These are phyloP conservation scores for Drosophila santomea DNA, from an alignment of 1,140 invertebrate species.

Conservation along the genomic window DNA sequence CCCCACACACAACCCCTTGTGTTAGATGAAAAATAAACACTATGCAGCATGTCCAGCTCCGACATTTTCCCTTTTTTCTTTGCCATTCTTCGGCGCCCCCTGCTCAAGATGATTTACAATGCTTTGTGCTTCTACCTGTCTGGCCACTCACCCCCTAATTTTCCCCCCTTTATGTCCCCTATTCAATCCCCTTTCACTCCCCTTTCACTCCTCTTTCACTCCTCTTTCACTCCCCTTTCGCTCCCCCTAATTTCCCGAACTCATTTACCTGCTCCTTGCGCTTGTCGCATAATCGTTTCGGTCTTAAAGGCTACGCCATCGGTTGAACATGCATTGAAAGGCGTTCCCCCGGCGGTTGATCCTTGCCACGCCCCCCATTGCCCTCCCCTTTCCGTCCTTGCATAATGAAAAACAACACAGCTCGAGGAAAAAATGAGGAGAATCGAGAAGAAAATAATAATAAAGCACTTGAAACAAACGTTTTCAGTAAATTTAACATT, in stretches of 20 bases:
- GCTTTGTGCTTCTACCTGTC: conserved; percentile 48
- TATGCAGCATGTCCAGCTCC: conserved; percentile 55
- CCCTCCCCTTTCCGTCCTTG: conserved; percentile 19
- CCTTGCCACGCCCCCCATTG: not conserved
- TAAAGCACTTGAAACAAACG: conserved; percentile 82
- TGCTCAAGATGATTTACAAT: conserved; percentile 72
- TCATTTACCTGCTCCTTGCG: conserved; percentile 61
- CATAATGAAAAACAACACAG: conserved; percentile 56
- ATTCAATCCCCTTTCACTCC: not conserved
- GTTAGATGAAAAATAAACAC: conserved; percentile 81
- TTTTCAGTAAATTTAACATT: conserved; percentile 83
- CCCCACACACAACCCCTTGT: conserved; percentile 28
- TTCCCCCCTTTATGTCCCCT: conserved; percentile 3
- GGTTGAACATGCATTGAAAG: conserved; percentile 63
- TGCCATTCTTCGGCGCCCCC: conserved; percentile 42
- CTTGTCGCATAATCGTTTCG: conserved; percentile 74
- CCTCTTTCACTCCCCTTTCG: too few species aligned
- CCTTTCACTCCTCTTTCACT: not conserved
- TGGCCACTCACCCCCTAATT: conserved; percentile 15
- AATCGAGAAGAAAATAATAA: conserved; percentile 66
- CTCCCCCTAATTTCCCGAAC: conserved; percentile 19
- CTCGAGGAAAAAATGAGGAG: conserved; percentile 31
- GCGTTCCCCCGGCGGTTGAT: conserved; percentile 32
- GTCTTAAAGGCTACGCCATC: conserved; percentile 56
- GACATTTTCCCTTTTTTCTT: conserved; percentile 18